Percentiles rank a stretch among this genome's conserved stretches.
phyloP scores from a whole-genome alignment of 2,888 invertebrate genomes.

The Archips xylosteana region DNA sequence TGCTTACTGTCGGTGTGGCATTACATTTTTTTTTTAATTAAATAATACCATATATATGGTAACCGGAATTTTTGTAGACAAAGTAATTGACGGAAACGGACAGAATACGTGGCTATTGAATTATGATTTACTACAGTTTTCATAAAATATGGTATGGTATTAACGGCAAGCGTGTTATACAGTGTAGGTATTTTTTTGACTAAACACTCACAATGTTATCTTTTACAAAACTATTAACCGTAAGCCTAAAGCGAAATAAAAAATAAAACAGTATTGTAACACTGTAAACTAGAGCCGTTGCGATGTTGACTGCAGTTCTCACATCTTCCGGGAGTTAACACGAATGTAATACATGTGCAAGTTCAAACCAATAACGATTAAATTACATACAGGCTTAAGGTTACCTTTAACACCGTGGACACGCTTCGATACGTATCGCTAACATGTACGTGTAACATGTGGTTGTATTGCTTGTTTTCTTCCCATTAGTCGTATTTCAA shows the following conservation, averaged over 20 bases:
- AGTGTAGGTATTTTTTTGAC: neutral
- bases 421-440: slow-evolving; percentile 29
- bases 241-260: neutral
- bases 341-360: slow-evolving; percentile 34
- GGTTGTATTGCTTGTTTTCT: neutral
- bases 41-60: too few species aligned
- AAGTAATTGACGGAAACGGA: neutral
- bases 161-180: neutral
- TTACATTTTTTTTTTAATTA: neutral
- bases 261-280: slow-evolving; percentile 1
- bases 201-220: neutral
- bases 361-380: slow-evolving; percentile 41
- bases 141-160: neutral
- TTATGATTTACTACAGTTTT: neutral
- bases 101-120: neutral
- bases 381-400: slow-evolving; percentile 39
- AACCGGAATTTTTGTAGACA: too few species aligned
- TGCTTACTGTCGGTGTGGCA: neutral
- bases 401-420: slow-evolving; percentile 35
- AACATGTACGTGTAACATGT: neutral
- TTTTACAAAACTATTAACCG: slow-evolving; percentile 3
- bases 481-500: neutral
- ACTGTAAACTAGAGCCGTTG: neutral
- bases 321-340: slow-evolving; percentile 36
- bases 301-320: slow-evolving; percentile 2